These are phyloP conservation scores for Noctua janthe DNA, from an alignment of 2,888 invertebrate species.

Conservation along the genomic window DNA sequence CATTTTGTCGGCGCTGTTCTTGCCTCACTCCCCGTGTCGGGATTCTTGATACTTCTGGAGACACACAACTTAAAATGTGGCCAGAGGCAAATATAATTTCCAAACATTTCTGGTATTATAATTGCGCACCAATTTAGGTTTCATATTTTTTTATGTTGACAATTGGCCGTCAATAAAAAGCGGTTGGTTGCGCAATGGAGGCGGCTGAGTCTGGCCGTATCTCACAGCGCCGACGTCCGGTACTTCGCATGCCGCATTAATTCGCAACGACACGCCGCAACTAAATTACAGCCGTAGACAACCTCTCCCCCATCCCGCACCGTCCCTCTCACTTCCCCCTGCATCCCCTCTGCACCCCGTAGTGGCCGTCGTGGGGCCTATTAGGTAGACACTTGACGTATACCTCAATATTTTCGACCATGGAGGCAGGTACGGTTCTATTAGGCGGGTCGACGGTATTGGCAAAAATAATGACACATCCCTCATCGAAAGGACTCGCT, in stretches of 20 bases:
- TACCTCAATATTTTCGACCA: conserved; percentile 63
- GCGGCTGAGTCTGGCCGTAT: conserved; percentile 49
- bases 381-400: conserved; percentile 71
- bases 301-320: conserved; percentile 45
- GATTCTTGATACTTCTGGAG: conserved; percentile 6
- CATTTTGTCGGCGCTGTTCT: conserved; percentile 26
- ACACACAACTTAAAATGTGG: background rate
- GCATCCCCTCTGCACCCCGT: conserved; percentile 45
- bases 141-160: conserved; percentile 44
- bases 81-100: background rate
- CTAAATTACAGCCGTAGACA: conserved; percentile 73
- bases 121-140: conserved; percentile 36
- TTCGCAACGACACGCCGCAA: conserved; percentile 73
- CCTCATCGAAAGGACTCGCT: conserved; percentile 21
- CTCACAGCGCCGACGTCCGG: conserved; percentile 59
- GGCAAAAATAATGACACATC: conserved; percentile 30
- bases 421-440: conserved; percentile 40
- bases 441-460: conserved; percentile 32
- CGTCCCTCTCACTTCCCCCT: conserved; percentile 26
- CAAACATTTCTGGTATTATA: conserved; percentile 20
- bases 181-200: conserved; percentile 50
- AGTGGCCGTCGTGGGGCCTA: conserved; percentile 67
- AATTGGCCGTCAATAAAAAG: conserved; percentile 61
- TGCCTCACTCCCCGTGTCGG: background rate
- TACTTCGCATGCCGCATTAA: conserved; percentile 63